Evolutionary conservation across 2,797 vertebrate species (phyloP), one percentile per base, ranked within the genome.

Genomic region (Rhynchotus rufescens): DNA sequence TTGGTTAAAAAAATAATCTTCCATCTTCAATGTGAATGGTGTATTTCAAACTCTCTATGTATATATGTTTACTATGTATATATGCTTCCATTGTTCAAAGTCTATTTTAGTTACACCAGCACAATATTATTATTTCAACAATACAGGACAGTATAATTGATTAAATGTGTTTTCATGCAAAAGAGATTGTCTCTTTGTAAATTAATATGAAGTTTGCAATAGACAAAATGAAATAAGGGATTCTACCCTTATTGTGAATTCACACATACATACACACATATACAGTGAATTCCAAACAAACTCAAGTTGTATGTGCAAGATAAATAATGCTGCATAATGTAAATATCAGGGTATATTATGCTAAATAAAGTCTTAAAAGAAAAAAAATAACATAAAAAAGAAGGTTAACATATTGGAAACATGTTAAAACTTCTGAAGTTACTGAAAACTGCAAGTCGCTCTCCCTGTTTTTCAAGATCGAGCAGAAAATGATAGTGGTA

Each of bases 81-180:
- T 21, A 61, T 75, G 15, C 1, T 57, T 2, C 65, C 7, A 38
- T 28, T 71, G 30, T 71, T 9, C 25, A 65, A 79, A 72, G 22
- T 10, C 19, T 64, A 8, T 59, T 84, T 68, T 52, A 82, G 10
- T 65, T 80, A 19, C 36, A 65, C 2, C 12, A 87, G 36, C n/a
- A 38, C 62, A 87, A 68, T 22, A 3, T 36, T 84, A 28, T n/a
- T 75, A 20, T 51, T 51, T 84, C 78, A 66, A 89, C 26, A 77
- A 57, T 3, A 38, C 30, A 32, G 19, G 85, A 32, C 2, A 52
- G 6, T 32, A 19, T 62, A 88, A 91, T 45, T 64, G 32, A 60
- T 66, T 73, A 87, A 91, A 85, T 73, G 10, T 76, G 47, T 68
- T 91, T 84, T 86, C 34, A 72, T 76, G 54, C 13, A 81, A 62